These are phyloP conservation scores for Pseudochirops corinnae DNA, from an alignment of 2,797 vertebrate genomes.

Conservation along the genomic window DNA sequence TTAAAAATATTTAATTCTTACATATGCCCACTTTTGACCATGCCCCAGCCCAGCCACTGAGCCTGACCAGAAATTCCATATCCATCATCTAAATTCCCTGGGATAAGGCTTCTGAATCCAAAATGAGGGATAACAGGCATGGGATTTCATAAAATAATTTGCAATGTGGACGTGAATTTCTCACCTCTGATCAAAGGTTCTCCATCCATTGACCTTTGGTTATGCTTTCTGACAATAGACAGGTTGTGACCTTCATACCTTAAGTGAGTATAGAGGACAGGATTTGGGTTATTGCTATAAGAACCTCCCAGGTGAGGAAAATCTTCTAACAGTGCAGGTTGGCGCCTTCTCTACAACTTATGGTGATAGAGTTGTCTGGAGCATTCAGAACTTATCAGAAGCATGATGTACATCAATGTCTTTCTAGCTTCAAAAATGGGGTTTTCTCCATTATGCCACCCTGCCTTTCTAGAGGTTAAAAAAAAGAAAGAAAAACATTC, in stretches of 20 bases:
- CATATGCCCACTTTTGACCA: background rate
- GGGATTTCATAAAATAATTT: background rate
- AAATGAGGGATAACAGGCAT: background rate
- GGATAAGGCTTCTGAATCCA: background rate
- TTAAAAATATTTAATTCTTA: background rate
- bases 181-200: background rate
- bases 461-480: background rate
- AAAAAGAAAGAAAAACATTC: background rate
- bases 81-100: background rate
- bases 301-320: background rate
- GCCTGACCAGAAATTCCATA: background rate
- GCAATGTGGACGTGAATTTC: background rate
- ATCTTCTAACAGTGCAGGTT: background rate
- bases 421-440: background rate
- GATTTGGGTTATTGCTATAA: background rate
- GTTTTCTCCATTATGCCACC: background rate
- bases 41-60: background rate
- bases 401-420: background rate
- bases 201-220: background rate
- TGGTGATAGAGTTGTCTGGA: background rate
- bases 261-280: background rate
- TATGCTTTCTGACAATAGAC: background rate
- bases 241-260: background rate
- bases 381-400: background rate
- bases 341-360: background rate